These are phyloP conservation scores for Euzetes globulus DNA, from an alignment of 2,888 invertebrate species.

Conservation along the genomic window DNA sequence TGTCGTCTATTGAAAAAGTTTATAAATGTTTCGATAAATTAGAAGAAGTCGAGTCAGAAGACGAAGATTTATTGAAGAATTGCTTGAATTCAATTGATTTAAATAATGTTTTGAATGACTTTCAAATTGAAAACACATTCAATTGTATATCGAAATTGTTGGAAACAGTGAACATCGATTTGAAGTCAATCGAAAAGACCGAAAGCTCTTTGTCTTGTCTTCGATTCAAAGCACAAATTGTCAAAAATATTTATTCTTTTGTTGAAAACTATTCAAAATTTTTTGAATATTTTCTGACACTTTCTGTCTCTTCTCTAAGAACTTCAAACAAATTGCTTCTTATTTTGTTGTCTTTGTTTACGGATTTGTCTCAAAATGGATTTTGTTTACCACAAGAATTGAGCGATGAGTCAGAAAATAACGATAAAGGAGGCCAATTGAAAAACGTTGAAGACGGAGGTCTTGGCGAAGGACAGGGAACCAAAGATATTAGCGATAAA, in stretches of 20 bases:
- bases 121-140: not conserved
- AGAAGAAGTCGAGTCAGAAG: not conserved
- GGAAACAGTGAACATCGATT: not conserved
- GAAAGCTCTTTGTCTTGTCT: not conserved
- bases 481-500: conserved; percentile 85
- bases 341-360: conserved; percentile 71
- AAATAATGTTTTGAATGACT: conserved; percentile 5
- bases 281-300: conserved; percentile 5
- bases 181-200: not conserved
- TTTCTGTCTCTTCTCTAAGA: conserved; percentile 24
- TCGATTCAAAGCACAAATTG: not conserved
- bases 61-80: not conserved
- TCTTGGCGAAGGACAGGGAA: conserved; percentile 80
- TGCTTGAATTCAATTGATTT: not conserved
- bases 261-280: conserved; percentile 13
- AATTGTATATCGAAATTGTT: conserved; percentile 4
- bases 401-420: conserved; percentile 53
- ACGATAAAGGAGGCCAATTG: conserved; percentile 49
- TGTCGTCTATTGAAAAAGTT: not conserved
- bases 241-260: conserved; percentile 27
- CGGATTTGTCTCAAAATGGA: conserved; percentile 74
- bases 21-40: not conserved
- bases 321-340: conserved; percentile 29
- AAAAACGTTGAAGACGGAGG: conserved; percentile 64
- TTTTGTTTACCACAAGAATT: conserved; percentile 86